These are phyloP conservation scores for Stictocephala bisonia DNA, from an alignment of 2,888 invertebrate genomes.

Conservation along the genomic window DNA sequence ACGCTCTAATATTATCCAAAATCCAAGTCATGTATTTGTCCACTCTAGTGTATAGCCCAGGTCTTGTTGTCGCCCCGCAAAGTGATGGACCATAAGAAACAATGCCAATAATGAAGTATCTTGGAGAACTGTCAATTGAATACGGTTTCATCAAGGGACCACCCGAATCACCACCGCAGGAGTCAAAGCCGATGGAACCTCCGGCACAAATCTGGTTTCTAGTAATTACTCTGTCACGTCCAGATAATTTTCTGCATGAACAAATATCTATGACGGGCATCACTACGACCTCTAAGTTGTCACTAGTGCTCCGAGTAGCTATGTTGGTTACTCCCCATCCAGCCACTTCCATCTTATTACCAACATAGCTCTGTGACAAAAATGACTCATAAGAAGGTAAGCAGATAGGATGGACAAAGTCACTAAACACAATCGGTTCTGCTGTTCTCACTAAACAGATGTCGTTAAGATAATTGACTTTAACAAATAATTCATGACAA, in stretches of 20 bases:
- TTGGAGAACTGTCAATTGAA: constrained; percentile 63
- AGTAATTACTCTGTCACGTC: too few relatives aligned
- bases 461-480: background rate
- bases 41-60: constrained; percentile 72
- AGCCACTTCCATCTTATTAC: constrained; percentile 11
- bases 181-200: constrained; percentile 5
- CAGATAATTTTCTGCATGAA: too few relatives aligned
- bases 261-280: too few relatives aligned
- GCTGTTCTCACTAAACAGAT: constrained; percentile 8
- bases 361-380: too few relatives aligned
- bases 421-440: background rate
- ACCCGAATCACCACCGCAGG: constrained; percentile 39
- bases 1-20: constrained; percentile 31
- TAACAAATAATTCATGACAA: background rate
- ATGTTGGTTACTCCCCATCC: constrained; percentile 18
- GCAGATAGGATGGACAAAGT: constrained; percentile 20
- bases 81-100: constrained; percentile 67
- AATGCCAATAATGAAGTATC: constrained; percentile 67
- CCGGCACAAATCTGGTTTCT: constrained; percentile 43
- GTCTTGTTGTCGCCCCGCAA: constrained; percentile 65
- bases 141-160: constrained; percentile 41
- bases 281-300: too few relatives aligned
- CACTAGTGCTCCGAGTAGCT: too few relatives aligned
- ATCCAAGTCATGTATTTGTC: constrained; percentile 70
- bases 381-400: background rate